phyloP scores from a whole-genome alignment of 1,140 invertebrate species.

The Lucilia sericata region DNA sequence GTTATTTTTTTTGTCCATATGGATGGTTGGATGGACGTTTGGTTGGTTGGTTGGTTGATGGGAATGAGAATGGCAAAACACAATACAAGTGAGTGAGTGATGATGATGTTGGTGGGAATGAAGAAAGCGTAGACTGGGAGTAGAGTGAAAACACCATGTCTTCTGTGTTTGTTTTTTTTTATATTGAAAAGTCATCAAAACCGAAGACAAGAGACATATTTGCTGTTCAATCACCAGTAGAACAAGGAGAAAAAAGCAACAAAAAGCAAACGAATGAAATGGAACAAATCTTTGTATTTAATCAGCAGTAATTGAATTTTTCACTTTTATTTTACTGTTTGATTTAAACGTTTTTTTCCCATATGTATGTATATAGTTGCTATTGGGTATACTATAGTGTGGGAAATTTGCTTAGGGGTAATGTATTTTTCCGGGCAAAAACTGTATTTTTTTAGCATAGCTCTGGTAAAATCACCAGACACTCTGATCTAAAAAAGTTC shows the following conservation, averaged over 20 bases:
- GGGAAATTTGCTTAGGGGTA: no score
- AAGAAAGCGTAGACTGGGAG: background rate
- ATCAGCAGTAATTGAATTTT: slow-evolving; percentile 5
- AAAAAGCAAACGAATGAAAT: background rate
- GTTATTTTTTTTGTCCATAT: background rate
- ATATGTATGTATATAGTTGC: no score
- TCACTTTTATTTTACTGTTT: background rate
- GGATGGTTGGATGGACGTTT: background rate
- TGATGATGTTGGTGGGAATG: background rate
- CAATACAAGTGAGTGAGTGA: background rate
- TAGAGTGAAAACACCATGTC: background rate
- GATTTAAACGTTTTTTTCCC: background rate
- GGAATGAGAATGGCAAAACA: no score
- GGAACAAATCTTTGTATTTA: background rate
- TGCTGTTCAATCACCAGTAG: background rate
- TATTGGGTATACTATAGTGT: no score
- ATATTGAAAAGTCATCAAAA: background rate
- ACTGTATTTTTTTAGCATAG: no score
- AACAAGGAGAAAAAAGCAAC: background rate
- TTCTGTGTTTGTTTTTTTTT: background rate
- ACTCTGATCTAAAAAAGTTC: no score
- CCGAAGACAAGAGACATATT: background rate
- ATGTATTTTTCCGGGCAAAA: no score
- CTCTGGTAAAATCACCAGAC: no score
- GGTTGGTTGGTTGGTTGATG: background rate